Evolutionary conservation across 2,797 vertebrate species (phyloP).

Genomic region (Sebastes iracundus): DNA sequence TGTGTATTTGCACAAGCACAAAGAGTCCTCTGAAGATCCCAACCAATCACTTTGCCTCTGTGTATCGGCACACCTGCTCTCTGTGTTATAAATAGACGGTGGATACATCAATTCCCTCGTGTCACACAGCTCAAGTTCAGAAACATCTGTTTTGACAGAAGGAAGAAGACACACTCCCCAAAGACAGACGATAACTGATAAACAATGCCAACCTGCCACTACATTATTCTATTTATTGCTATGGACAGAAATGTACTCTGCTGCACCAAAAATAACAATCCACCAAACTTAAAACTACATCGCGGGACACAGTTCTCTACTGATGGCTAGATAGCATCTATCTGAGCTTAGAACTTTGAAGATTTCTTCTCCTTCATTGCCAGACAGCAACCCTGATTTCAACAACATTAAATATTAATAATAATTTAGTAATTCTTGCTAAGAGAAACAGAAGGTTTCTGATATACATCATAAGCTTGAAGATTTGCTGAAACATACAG

Average conservation of each 20-base stretch:
- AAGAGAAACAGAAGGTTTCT: background rate
- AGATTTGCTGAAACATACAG: background rate
- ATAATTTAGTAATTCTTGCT: background rate
- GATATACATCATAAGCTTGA: background rate
- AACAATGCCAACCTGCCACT: constrained; percentile 6
- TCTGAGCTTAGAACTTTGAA: background rate
- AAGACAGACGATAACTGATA: constrained; percentile 31
- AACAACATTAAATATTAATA: background rate
- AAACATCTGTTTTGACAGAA: constrained; percentile 54
- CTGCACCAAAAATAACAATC: background rate
- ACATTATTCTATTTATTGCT: background rate
- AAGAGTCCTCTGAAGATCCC: constrained; percentile 34
- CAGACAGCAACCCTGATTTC: background rate
- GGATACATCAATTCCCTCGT: constrained; percentile 52
- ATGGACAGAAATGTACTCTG: background rate
- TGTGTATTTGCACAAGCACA: constrained; percentile 12
- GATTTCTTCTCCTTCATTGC: background rate
- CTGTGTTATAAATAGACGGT: constrained; percentile 66
- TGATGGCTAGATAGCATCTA: background rate
- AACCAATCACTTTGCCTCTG: constrained; percentile 52
- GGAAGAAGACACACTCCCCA: constrained; percentile 29
- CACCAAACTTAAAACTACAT: background rate
- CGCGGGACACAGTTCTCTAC: background rate
- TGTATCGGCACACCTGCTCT: constrained; percentile 53
- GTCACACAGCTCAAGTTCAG: constrained; percentile 51